Evolutionary conservation across 1,140 invertebrate genomes (phyloP).

Genomic region (Nymphalis io): DNA sequence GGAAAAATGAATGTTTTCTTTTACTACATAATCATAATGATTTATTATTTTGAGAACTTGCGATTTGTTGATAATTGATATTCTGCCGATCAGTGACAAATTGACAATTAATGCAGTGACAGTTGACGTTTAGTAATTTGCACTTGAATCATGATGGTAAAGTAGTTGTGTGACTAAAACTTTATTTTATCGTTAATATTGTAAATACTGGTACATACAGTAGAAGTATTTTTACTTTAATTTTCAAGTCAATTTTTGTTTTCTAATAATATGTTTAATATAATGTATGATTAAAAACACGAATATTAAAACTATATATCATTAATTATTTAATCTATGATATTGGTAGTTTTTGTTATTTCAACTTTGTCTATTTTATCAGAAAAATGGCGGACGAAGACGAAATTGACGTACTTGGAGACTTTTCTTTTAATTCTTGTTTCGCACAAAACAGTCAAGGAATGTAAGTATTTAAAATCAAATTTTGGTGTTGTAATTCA

Average conservation of each 20-base stretch:
- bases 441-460: conserved; percentile 75
- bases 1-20: conserved; percentile 15
- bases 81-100: conserved; percentile 8
- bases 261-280: too few relatives aligned
- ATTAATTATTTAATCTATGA: neutral
- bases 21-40: neutral
- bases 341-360: neutral
- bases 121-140: neutral
- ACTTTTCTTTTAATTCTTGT: conserved; percentile 80
- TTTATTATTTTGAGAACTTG: neutral
- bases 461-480: conserved; percentile 61
- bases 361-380: neutral
- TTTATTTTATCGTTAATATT: too few relatives aligned
- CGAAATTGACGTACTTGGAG: conserved; percentile 79
- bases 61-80: conserved; percentile 20
- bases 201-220: too few relatives aligned
- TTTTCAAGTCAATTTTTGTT: too few relatives aligned
- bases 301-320: too few relatives aligned
- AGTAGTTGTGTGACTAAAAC: too few relatives aligned
- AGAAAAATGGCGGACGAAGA: conserved; percentile 75
- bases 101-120: neutral
- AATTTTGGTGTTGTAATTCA: too few relatives aligned
- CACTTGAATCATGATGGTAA: too few relatives aligned
- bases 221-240: too few relatives aligned
- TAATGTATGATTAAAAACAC: too few relatives aligned